Conservation (phyloP, 2,113 vertebrate species). For the Halcyon malimbica region DNA sequence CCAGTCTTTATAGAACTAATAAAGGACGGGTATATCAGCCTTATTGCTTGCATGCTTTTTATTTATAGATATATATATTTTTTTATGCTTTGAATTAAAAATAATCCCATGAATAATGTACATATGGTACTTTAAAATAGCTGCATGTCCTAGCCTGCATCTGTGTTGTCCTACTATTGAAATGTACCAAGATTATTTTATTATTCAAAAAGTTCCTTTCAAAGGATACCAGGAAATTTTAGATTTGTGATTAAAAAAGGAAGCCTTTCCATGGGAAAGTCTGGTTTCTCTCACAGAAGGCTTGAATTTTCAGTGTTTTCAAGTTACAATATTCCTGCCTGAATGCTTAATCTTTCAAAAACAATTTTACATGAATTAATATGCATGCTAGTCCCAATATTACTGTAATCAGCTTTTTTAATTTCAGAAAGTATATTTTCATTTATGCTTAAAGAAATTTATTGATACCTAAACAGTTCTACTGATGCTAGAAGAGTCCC, state of each 20-base stretch:
- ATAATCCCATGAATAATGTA: not conserved
- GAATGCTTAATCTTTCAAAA: constrained; percentile 6
- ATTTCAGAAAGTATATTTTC: constrained; percentile 17
- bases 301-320: not conserved
- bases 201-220: not conserved
- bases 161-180: not conserved
- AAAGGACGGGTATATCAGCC: not conserved
- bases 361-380: not conserved
- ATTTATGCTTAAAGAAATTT: constrained; percentile 14
- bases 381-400: not conserved
- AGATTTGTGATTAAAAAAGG: not conserved
- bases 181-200: not conserved
- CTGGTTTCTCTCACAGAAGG: not conserved
- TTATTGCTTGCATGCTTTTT: not conserved
- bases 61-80: not conserved
- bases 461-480: constrained; percentile 32
- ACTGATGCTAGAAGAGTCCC: constrained; percentile 10
- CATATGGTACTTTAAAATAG: not conserved
- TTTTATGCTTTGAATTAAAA: constrained; percentile 2
- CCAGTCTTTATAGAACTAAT: constrained; percentile 30
- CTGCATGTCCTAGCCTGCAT: not conserved
- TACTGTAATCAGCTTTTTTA: not conserved
- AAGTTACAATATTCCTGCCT: not conserved
- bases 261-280: not conserved
- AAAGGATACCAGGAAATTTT: not conserved